Base-by-base conservation (phyloP, 2,113 vertebrate species). In the Panurus biarmicus region DNA sequence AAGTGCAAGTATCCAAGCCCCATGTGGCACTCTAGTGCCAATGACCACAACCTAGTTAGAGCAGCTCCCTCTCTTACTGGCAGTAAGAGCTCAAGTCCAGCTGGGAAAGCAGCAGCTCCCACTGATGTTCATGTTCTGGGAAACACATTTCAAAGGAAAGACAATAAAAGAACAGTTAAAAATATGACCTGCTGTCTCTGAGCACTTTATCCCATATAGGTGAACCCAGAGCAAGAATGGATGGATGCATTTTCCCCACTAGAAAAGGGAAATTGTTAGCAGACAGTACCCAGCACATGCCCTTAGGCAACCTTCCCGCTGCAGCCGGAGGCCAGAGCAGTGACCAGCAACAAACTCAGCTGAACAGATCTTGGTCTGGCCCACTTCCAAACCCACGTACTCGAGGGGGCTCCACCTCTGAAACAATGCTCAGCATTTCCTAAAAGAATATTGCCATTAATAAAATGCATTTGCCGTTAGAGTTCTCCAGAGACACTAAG, bases 391-490 rank as follows among this genome's bases (percentile, higher is more conserved):
- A 80, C 82, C 87, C 57, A 87, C 3, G 19, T 21, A 51, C 69
- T 89, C 8, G 0, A 87, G 87, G 91, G 69, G 87, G 87, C 90
- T 95, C 92, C 87, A 91, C 93, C 92, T 81, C 93, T 25, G 88
- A 88, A 93, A 90, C 85, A 86, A 94, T 76, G 91, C 85, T 95
- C 67, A 67, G 89, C 89, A 38, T 94, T 89, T 95, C 84, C 92
- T 95, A 72, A 56, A 95, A 95, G 90, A 78, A 92, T 93, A 93
- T 77, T 86, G 94, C 89, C 95, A 89, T 96, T 96, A 95, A 97
- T 97, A 97, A 97, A 97, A 95, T 92, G 94, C 90, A 88, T 96
- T 97, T 95, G 94, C 95, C 5, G 88, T 97, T 94, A 94, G 93
- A 90, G 85, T 86, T 84, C 96, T 96, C 91, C 90, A 92, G 96